phyloP scores from a whole-genome alignment of 2,113 vertebrate genomes.

The Equus przewalskii region DNA sequence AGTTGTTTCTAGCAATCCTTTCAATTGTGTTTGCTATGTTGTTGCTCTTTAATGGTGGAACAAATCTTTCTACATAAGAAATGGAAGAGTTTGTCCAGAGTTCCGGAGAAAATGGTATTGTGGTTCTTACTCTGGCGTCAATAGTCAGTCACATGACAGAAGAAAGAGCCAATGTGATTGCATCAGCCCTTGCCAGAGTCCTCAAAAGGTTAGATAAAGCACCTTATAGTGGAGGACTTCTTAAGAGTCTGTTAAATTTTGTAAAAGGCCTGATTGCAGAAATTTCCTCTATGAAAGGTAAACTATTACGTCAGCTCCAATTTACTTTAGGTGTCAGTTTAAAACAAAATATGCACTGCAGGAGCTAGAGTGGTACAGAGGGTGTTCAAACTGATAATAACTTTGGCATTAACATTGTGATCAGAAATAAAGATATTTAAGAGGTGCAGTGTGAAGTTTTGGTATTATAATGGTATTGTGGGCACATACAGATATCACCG shows the following conservation, averaged over 20 bases:
- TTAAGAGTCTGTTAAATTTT: neutral
- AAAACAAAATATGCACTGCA: neutral
- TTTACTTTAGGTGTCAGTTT: neutral
- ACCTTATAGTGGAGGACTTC: neutral
- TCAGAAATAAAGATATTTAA: neutral
- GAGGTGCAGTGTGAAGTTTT: neutral
- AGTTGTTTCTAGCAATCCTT: no score
- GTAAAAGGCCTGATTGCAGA: neutral
- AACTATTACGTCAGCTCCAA: neutral
- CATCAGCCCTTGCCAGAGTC: constrained; percentile 92
- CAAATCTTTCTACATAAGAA: constrained; percentile 85
- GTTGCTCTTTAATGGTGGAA: no score
- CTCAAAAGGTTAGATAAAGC: constrained; percentile 91
- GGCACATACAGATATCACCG: neutral
- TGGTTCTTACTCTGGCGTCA: constrained; percentile 92
- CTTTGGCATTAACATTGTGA: neutral
- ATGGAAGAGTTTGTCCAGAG: constrained; percentile 93
- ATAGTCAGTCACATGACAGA: constrained; percentile 88
- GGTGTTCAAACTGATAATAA: neutral
- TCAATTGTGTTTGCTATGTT: no score
- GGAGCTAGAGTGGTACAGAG: neutral
- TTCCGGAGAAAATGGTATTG: constrained; percentile 91
- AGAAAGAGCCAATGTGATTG: constrained; percentile 90
- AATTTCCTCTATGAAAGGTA: neutral
- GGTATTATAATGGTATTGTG: neutral